These are phyloP conservation scores for Dendrolimus punctatus DNA, from an alignment of 1,140 invertebrate species.

Conservation along the genomic window DNA sequence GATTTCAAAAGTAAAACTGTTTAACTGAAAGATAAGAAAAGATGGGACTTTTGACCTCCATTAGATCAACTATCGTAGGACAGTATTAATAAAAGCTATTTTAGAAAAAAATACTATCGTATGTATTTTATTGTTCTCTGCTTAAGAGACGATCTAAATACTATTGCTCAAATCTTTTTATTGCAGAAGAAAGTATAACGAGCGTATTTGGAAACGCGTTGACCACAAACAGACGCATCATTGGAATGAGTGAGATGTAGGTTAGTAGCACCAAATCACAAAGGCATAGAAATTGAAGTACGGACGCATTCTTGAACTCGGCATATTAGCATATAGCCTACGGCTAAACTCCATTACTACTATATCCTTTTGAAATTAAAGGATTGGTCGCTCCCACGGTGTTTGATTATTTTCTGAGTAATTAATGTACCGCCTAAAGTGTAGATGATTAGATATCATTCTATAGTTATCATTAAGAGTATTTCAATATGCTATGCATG, in stretches of 20 bases:
- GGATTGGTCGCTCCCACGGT: conserved; percentile 37
- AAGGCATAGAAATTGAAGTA: conserved; percentile 24
- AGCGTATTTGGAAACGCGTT: conserved; percentile 54
- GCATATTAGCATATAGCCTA: conserved; percentile 53
- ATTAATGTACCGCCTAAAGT: too few species aligned
- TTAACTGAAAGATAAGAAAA: too few species aligned
- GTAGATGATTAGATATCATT: too few species aligned
- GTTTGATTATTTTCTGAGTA: conserved; percentile 16
- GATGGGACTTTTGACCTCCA: too few species aligned
- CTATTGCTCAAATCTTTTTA: conserved; percentile 45
- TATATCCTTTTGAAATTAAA: conserved; percentile 37
- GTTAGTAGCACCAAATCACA: conserved; percentile 51
- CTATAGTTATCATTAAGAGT: too few species aligned
- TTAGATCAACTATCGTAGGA: too few species aligned
- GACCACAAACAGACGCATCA: conserved; percentile 56
- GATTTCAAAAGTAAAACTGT: too few species aligned
- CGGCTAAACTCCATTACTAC: conserved; percentile 50
- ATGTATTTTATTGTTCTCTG: too few species aligned
- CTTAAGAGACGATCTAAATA: conserved; percentile 17
- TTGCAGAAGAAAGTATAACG: conserved; percentile 65
- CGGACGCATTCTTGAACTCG: conserved; percentile 31
- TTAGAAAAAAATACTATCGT: too few species aligned
- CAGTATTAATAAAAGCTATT: too few species aligned
- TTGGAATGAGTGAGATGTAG: conserved; percentile 48
- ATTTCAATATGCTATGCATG: too few species aligned